phyloP scores from a whole-genome alignment of 2,888 invertebrate species.

The Epirrhoe tristata region DNA sequence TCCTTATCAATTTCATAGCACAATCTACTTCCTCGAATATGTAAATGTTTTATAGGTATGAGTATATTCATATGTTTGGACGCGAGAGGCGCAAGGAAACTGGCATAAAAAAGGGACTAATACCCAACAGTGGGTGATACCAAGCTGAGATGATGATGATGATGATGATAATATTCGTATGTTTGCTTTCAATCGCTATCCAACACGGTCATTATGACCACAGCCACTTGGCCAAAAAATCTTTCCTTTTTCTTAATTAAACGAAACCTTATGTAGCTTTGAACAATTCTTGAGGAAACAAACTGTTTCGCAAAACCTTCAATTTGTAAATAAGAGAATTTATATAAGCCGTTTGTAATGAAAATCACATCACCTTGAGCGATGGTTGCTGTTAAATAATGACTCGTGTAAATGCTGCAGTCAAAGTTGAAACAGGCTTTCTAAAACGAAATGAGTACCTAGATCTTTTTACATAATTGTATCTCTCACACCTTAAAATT shows the following conservation, averaged over 20 bases:
- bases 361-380: conserved; percentile 10
- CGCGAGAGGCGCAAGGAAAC: too few species aligned
- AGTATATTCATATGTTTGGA: too few species aligned
- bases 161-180: too few species aligned
- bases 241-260: not conserved
- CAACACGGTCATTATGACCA: too few species aligned
- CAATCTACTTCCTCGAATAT: too few species aligned
- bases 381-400: conserved; percentile 10
- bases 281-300: not conserved
- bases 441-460: not conserved
- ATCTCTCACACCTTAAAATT: not conserved
- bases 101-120: too few species aligned
- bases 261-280: not conserved
- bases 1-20: too few species aligned
- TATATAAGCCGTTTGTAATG: conserved; percentile 5
- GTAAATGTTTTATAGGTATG: too few species aligned
- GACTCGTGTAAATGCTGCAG: conserved; percentile 13
- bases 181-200: too few species aligned
- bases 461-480: not conserved
- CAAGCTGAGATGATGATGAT: too few species aligned
- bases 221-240: not conserved
- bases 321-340: conserved; percentile 17
- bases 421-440: not conserved
- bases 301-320: not conserved
- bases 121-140: too few species aligned